Conservation (phyloP, 1,140 invertebrate genomes). For the Brachionus calyciflorus region DNA sequence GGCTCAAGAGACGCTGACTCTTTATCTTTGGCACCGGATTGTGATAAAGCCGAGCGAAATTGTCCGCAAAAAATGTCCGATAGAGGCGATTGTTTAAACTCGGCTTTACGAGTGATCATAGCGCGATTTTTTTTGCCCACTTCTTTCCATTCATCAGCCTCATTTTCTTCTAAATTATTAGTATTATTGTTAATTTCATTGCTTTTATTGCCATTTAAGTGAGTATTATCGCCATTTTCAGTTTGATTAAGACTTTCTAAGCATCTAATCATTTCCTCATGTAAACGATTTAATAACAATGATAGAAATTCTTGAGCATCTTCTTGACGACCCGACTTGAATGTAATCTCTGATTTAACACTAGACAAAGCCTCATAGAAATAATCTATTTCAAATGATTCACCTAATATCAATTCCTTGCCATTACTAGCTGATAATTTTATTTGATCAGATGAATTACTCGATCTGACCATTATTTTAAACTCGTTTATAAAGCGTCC, state of each 20-base stretch:
- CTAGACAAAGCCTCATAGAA: slow-evolving; percentile 52
- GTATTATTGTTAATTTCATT: slow-evolving; percentile 51
- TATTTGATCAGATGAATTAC: not conserved
- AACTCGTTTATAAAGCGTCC: slow-evolving; percentile 38
- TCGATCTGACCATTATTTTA: slow-evolving; percentile 1
- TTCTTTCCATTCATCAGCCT: slow-evolving; percentile 65
- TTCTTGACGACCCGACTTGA: slow-evolving; percentile 66
- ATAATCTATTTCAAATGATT: slow-evolving; percentile 75
- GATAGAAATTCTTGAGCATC: slow-evolving; percentile 92
- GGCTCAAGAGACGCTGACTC: slow-evolving; percentile 76
- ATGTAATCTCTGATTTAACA: slow-evolving; percentile 36
- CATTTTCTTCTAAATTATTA: too few relatives aligned
- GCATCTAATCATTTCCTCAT: slow-evolving; percentile 86
- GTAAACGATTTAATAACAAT: slow-evolving; percentile 83
- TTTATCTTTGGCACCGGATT: slow-evolving; percentile 67
- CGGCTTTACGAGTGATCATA: slow-evolving; percentile 75
- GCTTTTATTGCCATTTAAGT: slow-evolving; percentile 19
- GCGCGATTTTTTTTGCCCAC: slow-evolving; percentile 83
- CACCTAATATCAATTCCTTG: slow-evolving; percentile 58
- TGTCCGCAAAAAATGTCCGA: slow-evolving; percentile 87
- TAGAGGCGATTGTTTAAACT: slow-evolving; percentile 78
- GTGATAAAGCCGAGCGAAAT: slow-evolving; percentile 72
- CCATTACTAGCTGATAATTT: not conserved
- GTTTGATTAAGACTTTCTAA: slow-evolving; percentile 37
- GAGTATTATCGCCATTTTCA: slow-evolving; percentile 57